Conservation (phyloP, 2,797 vertebrate species). For the Myotis planiceps region DNA sequence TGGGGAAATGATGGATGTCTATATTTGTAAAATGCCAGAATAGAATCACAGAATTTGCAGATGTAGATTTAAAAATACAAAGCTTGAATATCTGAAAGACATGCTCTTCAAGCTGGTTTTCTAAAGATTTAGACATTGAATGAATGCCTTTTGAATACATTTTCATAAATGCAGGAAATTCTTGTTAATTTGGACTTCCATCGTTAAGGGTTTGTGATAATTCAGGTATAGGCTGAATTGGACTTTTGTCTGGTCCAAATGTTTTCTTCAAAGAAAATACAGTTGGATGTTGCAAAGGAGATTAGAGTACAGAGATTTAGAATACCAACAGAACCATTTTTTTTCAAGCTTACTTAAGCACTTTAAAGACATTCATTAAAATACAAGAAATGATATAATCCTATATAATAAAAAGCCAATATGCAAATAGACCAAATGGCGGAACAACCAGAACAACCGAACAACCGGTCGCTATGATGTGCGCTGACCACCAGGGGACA, state of each 20-base stretch:
- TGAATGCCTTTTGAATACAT: constrained; percentile 46
- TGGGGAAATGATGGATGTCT: constrained; percentile 49
- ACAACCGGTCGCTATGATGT: too few relatives aligned
- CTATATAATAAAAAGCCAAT: too few relatives aligned
- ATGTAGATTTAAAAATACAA: constrained; percentile 53
- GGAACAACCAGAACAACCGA: too few relatives aligned
- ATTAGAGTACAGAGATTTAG: neutral
- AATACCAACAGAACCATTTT: neutral
- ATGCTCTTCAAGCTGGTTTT: constrained; percentile 44
- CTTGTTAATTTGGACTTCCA: constrained; percentile 46
- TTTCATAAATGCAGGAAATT: constrained; percentile 54
- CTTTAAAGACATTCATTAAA: neutral
- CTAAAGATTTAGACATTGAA: constrained; percentile 47
- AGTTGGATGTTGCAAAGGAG: constrained; percentile 3
- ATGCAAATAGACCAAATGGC: too few relatives aligned
- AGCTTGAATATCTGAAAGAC: constrained; percentile 47
- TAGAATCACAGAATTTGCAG: constrained; percentile 41
- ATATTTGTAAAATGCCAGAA: constrained; percentile 17
- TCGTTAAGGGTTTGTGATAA: constrained; percentile 57
- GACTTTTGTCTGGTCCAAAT: constrained; percentile 35
- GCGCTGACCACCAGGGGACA: too few relatives aligned
- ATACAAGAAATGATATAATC: neutral
- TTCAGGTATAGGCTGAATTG: constrained; percentile 23
- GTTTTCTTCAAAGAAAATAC: constrained; percentile 52
- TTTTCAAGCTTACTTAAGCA: neutral